Evolutionary conservation across 2,797 vertebrate genomes (phyloP), one percentile per base, ranked within the genome.

Genomic region (Enteromius paludinosus): DNA sequence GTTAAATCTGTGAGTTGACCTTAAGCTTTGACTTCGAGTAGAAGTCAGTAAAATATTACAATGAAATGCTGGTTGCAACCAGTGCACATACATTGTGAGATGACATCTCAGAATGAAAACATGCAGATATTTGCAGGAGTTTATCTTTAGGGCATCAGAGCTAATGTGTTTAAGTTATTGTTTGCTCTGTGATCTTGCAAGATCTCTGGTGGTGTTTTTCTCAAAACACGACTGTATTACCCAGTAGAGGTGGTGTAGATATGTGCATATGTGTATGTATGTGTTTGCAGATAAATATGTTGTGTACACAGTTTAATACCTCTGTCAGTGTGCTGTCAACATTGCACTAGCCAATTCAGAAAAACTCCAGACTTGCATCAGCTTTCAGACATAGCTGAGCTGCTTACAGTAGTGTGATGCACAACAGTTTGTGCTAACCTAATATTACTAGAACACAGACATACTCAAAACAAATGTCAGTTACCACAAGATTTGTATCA

Each of bases 151-250:
- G 17, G 62, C 73, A 77, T 77, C 73, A 62, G 25, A 47, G 64
- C 52, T 77, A 56, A 77, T 18, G 28, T 65, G 38, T 83, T 69
- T 64, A 54, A 70, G 52, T 35, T 47, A 68, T 28, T 70, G 43
- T 81, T 81, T 73, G 30, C 14, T 41, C 56, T 2, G 17, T 52
- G 65, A 45, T 76, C 47, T 56, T 17, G 45, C 25, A 33, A 52
- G 33, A 79, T 68, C 71, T 38, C 35, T 54, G 14, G 62, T 66
- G 56, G 45, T 75, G 52, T 83, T 83, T 83, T 70, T 83, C 81
- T 45, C 38, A 61, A 47, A 80, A 80, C 68, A 80, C 43, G 23
- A 15, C 70, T 56, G 25, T 18, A 47, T 75, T 41, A 56, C 8
- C 64, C 17, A 11, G 79, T 9, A n/a, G 6, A 54, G 33, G 20